Evolutionary conservation across 2,113 vertebrate species (phyloP).

Genomic region (Onychostoma macrolepis): DNA sequence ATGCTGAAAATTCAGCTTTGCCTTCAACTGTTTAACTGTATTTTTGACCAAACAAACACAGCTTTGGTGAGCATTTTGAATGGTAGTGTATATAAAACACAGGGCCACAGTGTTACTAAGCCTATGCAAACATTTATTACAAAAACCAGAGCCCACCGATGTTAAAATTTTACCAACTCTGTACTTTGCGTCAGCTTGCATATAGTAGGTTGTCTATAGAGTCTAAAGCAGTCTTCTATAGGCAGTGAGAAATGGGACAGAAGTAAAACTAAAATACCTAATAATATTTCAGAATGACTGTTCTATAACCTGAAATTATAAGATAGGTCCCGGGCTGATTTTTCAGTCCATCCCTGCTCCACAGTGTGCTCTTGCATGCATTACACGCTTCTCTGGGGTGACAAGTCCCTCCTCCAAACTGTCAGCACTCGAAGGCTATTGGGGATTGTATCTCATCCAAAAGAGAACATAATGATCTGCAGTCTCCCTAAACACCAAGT

Average conservation of each 20-base stretch:
- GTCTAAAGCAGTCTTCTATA: background rate
- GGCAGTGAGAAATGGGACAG: background rate
- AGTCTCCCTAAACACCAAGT: conserved; percentile 23
- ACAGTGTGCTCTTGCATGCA: background rate
- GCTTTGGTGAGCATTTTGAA: background rate
- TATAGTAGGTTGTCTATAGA: background rate
- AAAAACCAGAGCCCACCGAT: background rate
- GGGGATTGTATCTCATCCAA: conserved; percentile 61
- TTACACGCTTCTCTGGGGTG: background rate
- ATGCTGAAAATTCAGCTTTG: too few species aligned
- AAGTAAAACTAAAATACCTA: background rate
- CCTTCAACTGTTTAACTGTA: too few species aligned
- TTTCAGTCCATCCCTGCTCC: background rate
- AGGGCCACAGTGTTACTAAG: background rate
- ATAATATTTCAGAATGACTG: background rate
- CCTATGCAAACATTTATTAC: background rate
- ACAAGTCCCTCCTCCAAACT: conserved; percentile 59
- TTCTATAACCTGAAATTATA: background rate
- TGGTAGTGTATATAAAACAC: background rate
- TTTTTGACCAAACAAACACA: background rate
- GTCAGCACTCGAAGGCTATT: conserved; percentile 64
- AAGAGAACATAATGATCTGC: conserved; percentile 57
- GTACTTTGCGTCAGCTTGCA: background rate
- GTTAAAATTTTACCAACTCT: background rate
- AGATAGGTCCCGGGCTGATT: background rate